Conservation (phyloP, 2,797 vertebrate genomes). For the Scolopax rusticola region DNA sequence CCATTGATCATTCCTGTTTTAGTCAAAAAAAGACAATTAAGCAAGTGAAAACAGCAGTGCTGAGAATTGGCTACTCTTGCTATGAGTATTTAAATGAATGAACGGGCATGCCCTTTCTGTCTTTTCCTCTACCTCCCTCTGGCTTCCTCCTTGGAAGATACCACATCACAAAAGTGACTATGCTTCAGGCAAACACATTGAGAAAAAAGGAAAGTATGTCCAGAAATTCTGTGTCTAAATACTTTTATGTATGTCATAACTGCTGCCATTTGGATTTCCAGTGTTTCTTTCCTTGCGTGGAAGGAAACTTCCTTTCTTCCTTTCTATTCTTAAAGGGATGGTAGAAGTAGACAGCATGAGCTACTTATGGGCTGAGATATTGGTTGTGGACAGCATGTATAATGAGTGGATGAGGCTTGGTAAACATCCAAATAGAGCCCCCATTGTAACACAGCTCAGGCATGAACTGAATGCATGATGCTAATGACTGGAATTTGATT, state of each 20-base stretch:
- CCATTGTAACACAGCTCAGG: background rate
- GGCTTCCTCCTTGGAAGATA: background rate
- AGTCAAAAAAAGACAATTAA: background rate
- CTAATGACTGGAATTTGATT: conserved; percentile 19
- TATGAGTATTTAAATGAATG: background rate
- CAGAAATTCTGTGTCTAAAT: background rate
- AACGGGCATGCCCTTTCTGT: background rate
- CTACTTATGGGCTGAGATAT: background rate
- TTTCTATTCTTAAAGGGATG: background rate
- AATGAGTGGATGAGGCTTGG: background rate
- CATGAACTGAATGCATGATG: background rate
- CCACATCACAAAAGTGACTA: background rate
- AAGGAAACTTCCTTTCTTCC: no score
- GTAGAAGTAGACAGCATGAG: background rate
- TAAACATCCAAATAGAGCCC: background rate
- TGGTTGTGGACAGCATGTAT: background rate
- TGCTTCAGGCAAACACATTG: background rate
- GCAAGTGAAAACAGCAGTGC: background rate
- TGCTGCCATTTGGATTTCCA: background rate
- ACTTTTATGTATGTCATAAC: background rate
- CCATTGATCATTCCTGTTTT: background rate
- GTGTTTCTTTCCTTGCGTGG: background rate
- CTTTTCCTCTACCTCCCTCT: background rate
- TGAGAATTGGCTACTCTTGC: background rate
- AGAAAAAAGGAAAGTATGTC: background rate